Percentiles rank a stretch among this genome's conserved stretches.
phyloP scores from a whole-genome alignment of 2,113 vertebrate genomes.

The Channa argus region DNA sequence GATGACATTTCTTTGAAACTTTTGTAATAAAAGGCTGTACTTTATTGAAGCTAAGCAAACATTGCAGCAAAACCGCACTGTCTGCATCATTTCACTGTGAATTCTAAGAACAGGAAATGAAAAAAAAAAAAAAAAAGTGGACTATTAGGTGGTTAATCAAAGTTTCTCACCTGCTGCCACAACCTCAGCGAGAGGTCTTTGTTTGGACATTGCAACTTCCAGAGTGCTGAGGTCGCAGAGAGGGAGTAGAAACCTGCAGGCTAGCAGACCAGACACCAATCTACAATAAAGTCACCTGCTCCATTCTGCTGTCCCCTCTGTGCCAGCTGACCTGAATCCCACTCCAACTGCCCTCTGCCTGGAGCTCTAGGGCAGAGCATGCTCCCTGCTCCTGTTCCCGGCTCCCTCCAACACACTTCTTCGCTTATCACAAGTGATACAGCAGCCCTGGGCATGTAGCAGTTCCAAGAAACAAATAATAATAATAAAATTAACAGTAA shows the following conservation, averaged over 20 bases:
- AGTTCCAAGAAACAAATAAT: slow-evolving; percentile 1
- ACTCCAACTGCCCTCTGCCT: slow-evolving; percentile 77
- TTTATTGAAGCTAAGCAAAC: background rate
- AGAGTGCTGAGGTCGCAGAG: slow-evolving; percentile 55
- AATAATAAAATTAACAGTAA: too few relatives aligned
- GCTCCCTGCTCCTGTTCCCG: slow-evolving; percentile 15
- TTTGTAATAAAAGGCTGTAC: background rate
- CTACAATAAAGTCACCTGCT: slow-evolving; percentile 57
- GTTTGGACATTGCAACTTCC: slow-evolving; percentile 38
- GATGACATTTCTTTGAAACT: slow-evolving; percentile 12
- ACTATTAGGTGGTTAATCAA: slow-evolving; percentile 10
- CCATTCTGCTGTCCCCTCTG: slow-evolving; percentile 56
- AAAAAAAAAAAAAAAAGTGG: background rate
- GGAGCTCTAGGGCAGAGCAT: slow-evolving; percentile 65
- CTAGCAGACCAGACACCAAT: slow-evolving; percentile 55
- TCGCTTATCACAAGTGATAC: slow-evolving; percentile 38
- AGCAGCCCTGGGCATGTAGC: slow-evolving; percentile 14
- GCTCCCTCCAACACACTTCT: slow-evolving; percentile 13
- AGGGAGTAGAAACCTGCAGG: slow-evolving; percentile 63
- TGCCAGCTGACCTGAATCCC: slow-evolving; percentile 78
- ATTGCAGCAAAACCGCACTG: background rate
- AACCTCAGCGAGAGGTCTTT: slow-evolving; percentile 23
- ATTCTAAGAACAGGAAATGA: background rate
- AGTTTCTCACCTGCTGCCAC: slow-evolving; percentile 19
- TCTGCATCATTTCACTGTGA: background rate